Percentiles rank a stretch among this genome's conserved stretches.
phyloP scores from a whole-genome alignment of 1,140 invertebrate genomes.

The Leptoteleia sp. region DNA sequence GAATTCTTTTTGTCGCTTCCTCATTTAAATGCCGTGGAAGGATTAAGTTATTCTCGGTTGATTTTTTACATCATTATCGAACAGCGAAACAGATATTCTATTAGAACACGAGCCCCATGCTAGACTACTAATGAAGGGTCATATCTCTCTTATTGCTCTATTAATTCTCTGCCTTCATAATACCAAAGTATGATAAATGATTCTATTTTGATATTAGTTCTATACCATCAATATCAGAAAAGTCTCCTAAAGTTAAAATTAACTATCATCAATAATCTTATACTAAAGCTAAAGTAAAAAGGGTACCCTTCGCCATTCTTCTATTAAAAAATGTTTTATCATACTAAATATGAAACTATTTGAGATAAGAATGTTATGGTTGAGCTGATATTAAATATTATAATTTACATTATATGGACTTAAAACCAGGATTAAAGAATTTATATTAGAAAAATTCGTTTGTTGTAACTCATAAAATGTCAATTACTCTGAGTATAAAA shows the following conservation, averaged over 20 bases:
- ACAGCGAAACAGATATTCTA: constrained; percentile 11
- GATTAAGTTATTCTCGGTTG: constrained; percentile 26
- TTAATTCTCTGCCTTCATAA: constrained; percentile 6
- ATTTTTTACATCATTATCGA: constrained; percentile 37
- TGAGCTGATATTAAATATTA: too few species aligned
- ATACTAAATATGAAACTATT: too few species aligned
- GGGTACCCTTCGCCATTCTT: too few species aligned
- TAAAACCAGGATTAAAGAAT: too few species aligned
- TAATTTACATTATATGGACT: too few species aligned
- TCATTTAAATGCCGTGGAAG: too few species aligned
- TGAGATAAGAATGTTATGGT: too few species aligned
- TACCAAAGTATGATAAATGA: constrained; percentile 11
- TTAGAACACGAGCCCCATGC: constrained; percentile 8
- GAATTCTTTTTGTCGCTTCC: too few species aligned
- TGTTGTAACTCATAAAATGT: too few species aligned
- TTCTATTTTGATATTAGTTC: background rate
- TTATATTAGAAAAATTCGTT: too few species aligned
- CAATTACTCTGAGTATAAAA: too few species aligned
- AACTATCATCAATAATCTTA: background rate
- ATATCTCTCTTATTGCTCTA: constrained; percentile 9
- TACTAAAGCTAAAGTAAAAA: background rate
- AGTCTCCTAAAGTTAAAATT: background rate
- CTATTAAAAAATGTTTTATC: too few species aligned
- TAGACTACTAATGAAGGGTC: constrained; percentile 16
- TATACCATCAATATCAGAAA: background rate